These are phyloP conservation scores for Steinernema feltiae DNA, from an alignment of 1,140 invertebrate genomes.

Conservation along the genomic window DNA sequence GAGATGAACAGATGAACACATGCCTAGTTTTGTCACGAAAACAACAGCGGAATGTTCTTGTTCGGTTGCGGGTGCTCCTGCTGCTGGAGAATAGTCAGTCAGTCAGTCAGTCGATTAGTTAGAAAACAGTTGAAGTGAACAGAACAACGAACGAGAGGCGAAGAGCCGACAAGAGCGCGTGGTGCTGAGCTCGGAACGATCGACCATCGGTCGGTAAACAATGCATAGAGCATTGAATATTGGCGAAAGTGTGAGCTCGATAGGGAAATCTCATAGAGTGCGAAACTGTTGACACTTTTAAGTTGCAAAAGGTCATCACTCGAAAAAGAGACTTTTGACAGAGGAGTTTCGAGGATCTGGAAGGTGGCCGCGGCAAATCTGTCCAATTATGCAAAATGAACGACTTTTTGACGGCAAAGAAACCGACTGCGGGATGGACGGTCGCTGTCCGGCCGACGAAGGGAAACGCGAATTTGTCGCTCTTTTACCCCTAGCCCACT, in stretches of 20 bases:
- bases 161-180: not conserved
- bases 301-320: not conserved
- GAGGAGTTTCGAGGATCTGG: too few species aligned
- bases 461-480: too few species aligned
- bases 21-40: constrained; percentile 1
- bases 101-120: not conserved
- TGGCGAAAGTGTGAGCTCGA: not conserved
- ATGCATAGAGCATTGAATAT: not conserved
- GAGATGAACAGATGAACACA: too few species aligned
- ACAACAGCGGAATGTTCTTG: not conserved
- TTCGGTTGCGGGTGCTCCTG: not conserved
- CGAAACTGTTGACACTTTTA: not conserved
- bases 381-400: not conserved
- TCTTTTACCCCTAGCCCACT: too few species aligned
- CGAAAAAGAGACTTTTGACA: not conserved
- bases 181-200: not conserved
- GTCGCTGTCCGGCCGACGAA: too few species aligned
- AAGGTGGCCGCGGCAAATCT: too few species aligned
- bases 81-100: constrained; percentile 2
- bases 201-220: not conserved
- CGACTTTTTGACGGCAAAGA: not conserved
- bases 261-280: not conserved
- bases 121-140: constrained; percentile 6
- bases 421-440: not conserved
- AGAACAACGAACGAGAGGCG: too few species aligned